Percentiles rank a stretch among this genome's conserved stretches.
These are phyloP conservation scores for Ethmia dodecea DNA, from an alignment of 2,888 invertebrate species.

Conservation along the genomic window DNA sequence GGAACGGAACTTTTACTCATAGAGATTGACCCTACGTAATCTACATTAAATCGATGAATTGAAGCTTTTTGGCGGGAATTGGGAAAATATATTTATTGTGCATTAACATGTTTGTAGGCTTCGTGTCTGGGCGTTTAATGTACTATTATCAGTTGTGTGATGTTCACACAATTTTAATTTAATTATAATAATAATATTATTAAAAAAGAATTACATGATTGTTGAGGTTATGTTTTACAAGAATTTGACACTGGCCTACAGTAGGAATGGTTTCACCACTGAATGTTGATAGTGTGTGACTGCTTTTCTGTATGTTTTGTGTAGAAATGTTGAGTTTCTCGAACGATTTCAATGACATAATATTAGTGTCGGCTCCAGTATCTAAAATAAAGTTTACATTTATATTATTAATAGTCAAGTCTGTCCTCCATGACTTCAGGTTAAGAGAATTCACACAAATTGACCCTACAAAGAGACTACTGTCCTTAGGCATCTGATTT, in stretches of 20 bases:
- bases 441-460: background rate
- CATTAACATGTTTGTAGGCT: too few relatives aligned
- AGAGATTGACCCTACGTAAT: too few relatives aligned
- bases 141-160: too few relatives aligned
- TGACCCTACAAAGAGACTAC: background rate
- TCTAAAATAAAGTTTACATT: background rate
- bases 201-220: too few relatives aligned
- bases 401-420: background rate
- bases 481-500: slow-evolving; percentile 29
- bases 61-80: too few relatives aligned
- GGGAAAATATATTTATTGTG: too few relatives aligned
- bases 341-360: slow-evolving; percentile 1
- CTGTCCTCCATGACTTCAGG: background rate
- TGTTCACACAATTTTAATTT: too few relatives aligned
- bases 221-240: too few relatives aligned
- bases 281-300: background rate
- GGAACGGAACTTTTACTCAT: too few relatives aligned
- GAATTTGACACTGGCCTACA: slow-evolving; percentile 2
- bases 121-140: too few relatives aligned
- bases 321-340: background rate
- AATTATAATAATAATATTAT: too few relatives aligned
- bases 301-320: background rate
- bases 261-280: slow-evolving; percentile 2
- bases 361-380: slow-evolving; percentile 2
- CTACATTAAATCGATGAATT: too few relatives aligned